These are phyloP conservation scores for Danionella dracula DNA, from an alignment of 2,797 vertebrate genomes.

Conservation along the genomic window DNA sequence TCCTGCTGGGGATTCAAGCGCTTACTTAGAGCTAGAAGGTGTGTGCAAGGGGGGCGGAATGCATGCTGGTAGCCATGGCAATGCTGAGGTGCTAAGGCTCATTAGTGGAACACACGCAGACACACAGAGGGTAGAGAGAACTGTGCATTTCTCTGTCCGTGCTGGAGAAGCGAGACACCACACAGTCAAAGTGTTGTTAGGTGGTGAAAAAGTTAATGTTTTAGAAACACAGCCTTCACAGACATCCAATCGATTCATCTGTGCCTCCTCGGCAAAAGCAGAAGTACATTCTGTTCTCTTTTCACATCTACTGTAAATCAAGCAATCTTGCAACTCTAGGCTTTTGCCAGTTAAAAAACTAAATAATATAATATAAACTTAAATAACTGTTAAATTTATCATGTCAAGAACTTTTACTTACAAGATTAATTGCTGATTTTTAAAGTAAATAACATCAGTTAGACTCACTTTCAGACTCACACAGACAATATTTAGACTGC, in stretches of 20 bases:
- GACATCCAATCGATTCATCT: conserved; percentile 42
- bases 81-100: conserved; percentile 36
- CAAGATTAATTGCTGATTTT: too few relatives aligned
- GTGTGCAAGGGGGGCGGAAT: conserved; percentile 4
- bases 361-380: too few relatives aligned
- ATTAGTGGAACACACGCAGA: conserved; percentile 38
- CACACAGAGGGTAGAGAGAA: conserved; percentile 7
- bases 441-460: too few relatives aligned
- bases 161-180: not conserved
- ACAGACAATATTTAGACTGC: too few relatives aligned
- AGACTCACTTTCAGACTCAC: too few relatives aligned
- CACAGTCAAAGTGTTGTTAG: conserved; percentile 23
- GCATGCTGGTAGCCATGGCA: conserved; percentile 42
- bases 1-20: conserved; percentile 40
- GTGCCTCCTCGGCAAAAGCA: conserved; percentile 40
- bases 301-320: conserved; percentile 52
- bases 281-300: conserved; percentile 35
- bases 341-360: conserved; percentile 37
- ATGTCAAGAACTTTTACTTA: too few relatives aligned
- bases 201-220: conserved; percentile 47
- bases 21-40: conserved; percentile 13
- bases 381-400: too few relatives aligned
- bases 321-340: conserved; percentile 47
- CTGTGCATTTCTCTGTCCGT: not conserved
- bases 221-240: conserved; percentile 40